phyloP scores from a whole-genome alignment of 2,797 vertebrate genomes.

The Peromyscus eremicus region DNA sequence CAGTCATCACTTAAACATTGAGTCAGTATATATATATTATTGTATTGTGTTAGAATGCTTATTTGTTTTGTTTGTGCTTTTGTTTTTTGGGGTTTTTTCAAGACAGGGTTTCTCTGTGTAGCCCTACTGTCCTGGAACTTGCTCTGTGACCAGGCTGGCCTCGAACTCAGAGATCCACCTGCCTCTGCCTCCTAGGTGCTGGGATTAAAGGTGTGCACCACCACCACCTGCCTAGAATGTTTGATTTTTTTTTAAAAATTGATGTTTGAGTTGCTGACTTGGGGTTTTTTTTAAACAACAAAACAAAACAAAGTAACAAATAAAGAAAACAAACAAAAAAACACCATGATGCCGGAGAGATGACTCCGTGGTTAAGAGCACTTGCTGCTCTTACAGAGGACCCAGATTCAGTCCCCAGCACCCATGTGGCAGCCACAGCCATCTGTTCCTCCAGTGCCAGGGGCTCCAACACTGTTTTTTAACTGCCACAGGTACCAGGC shows the following conservation, averaged over 20 bases:
- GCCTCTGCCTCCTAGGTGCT: not conserved
- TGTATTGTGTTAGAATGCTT: not conserved
- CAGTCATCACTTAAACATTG: not conserved
- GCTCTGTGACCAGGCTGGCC: not conserved
- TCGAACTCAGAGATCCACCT: not conserved
- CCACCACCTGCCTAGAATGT: not conserved
- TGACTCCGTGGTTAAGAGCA: not conserved
- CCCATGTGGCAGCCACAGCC: not conserved
- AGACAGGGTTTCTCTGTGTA: not conserved
- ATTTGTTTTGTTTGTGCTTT: not conserved
- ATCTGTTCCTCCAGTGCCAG: not conserved
- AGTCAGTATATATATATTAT: not conserved
- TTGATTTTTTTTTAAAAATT: not conserved
- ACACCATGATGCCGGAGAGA: not conserved
- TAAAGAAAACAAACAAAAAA: not conserved
- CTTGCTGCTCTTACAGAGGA: not conserved
- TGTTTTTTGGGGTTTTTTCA: not conserved
- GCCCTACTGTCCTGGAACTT: not conserved
- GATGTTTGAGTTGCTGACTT: not conserved
- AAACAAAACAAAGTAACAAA: not conserved
- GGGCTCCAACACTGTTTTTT: not conserved
- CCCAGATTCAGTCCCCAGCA: no score
- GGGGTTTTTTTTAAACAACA: not conserved
- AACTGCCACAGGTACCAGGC: not conserved
- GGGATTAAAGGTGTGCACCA: not conserved